phyloP scores from a whole-genome alignment of 2,797 vertebrate species.

The Smutsia gigantea region DNA sequence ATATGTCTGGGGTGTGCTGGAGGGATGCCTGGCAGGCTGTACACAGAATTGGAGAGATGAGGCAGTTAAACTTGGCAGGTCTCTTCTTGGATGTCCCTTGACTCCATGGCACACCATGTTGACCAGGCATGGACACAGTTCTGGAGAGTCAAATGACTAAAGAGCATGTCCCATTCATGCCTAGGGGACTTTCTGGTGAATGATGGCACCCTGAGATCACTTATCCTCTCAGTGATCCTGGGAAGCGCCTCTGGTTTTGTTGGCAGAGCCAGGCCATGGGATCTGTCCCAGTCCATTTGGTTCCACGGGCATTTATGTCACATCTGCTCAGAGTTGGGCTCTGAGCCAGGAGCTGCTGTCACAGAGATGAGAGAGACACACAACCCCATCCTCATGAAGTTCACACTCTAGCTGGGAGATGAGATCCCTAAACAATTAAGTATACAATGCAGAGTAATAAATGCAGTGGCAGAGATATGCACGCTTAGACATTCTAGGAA shows the following conservation, averaged over 20 bases:
- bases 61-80: background rate
- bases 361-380: background rate
- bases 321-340: slow-evolving; percentile 24
- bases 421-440: background rate
- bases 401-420: background rate
- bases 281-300: slow-evolving; percentile 13
- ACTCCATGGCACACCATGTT: background rate
- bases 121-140: background rate
- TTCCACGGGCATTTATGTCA: background rate
- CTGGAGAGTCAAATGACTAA: background rate
- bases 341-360: background rate
- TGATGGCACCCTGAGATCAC: background rate
- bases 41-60: background rate
- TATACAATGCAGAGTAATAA: background rate
- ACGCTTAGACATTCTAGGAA: background rate
- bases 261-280: background rate
- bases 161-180: background rate
- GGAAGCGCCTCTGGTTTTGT: background rate
- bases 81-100: slow-evolving; percentile 29
- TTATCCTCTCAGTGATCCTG: background rate
- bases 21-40: background rate
- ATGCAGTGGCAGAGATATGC: background rate
- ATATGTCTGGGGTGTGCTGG: background rate
- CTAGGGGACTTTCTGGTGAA: background rate
- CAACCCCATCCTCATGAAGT: background rate